phyloP scores from a whole-genome alignment of 2,797 vertebrate species.

The Tokudaia tokunoshimensis region DNA sequence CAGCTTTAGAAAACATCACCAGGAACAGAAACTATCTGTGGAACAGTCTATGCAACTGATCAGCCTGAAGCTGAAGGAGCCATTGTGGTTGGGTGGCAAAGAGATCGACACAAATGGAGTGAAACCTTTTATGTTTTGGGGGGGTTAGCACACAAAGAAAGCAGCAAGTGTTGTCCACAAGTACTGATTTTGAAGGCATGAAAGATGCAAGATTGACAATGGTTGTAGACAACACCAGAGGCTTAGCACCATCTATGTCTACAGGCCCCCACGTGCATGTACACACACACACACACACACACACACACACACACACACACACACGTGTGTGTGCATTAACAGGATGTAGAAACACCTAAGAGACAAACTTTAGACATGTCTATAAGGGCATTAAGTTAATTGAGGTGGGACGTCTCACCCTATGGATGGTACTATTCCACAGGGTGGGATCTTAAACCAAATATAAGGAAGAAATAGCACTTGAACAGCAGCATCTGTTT shows the following conservation, averaged over 20 bases:
- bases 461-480: neutral
- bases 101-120: neutral
- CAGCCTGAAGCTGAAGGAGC: neutral
- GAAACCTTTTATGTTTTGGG: neutral
- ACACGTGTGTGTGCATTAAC: no score
- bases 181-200: neutral
- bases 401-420: neutral
- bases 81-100: neutral
- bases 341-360: neutral
- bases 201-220: neutral
- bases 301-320: neutral
- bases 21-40: neutral
- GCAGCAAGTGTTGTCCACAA: neutral
- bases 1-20: neutral
- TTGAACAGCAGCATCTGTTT: neutral
- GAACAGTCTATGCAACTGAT: neutral
- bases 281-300: neutral
- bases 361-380: neutral
- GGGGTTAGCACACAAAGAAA: neutral
- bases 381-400: neutral
- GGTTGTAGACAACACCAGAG: neutral
- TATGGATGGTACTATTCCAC: neutral
- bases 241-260: neutral
- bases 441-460: neutral
- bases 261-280: no score